Conservation (phyloP, 1,140 invertebrate genomes). For the Trichoplusia ni region DNA sequence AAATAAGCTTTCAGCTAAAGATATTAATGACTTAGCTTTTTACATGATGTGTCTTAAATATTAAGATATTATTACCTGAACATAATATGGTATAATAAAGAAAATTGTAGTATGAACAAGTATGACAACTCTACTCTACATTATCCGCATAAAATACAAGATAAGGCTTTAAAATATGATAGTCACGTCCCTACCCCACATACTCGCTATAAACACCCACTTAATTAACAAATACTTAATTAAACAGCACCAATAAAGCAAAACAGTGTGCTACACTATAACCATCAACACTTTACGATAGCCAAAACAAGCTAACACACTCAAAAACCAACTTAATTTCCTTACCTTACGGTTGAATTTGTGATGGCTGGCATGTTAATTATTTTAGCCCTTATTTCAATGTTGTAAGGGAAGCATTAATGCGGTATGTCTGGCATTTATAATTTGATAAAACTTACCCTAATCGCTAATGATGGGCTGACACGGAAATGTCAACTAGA, state of each 20-base stretch:
- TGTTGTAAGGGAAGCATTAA: background rate
- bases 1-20: no score
- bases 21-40: no score
- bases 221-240: conserved; percentile 29
- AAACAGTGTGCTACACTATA: conserved; percentile 11
- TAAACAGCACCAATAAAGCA: conserved; percentile 20
- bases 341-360: background rate
- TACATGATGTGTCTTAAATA: no score
- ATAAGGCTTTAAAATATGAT: conserved; percentile 2
- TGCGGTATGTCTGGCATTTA: conserved; percentile 16
- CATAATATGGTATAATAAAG: no score
- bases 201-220: conserved; percentile 11
- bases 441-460: conserved; percentile 20
- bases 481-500: conserved; percentile 31
- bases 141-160: background rate
- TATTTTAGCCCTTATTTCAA: conserved; percentile 6
- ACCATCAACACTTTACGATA: conserved; percentile 13
- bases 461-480: conserved; percentile 19
- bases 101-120: no score
- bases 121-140: no score
- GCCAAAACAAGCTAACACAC: background rate
- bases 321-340: conserved; percentile 6
- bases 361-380: background rate
- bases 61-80: no score
- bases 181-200: background rate